Percentiles rank a stretch among this genome's conserved stretches.
Conservation (phyloP, 2,888 invertebrate genomes). For the Scaptomyza cyrtandrae region DNA sequence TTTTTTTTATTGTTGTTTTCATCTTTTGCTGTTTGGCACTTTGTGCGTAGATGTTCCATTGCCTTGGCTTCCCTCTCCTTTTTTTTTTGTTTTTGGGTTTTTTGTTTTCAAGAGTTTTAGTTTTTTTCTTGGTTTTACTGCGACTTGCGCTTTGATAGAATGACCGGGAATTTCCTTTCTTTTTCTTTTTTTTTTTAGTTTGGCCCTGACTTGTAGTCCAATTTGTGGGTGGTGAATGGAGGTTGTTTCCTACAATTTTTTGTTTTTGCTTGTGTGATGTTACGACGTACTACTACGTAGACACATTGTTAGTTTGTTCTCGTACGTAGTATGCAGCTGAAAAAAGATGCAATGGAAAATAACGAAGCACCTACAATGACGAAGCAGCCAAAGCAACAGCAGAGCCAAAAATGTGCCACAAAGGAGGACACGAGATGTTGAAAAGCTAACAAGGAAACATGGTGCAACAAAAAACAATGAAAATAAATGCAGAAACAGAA, state of each 20-base stretch:
- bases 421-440: constrained; percentile 56
- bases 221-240: constrained; percentile 1
- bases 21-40: constrained; percentile 58
- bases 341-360: constrained; percentile 52
- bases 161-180: constrained; percentile 39
- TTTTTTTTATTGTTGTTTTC: constrained; percentile 20
- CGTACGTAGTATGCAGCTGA: constrained; percentile 67
- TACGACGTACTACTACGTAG: constrained; percentile 48
- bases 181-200: constrained; percentile 24
- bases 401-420: constrained; percentile 66
- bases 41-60: constrained; percentile 73
- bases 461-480: background rate
- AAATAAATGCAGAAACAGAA: constrained; percentile 2
- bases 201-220: constrained; percentile 59
- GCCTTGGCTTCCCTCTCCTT: constrained; percentile 23
- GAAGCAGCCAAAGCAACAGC: background rate
- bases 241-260: background rate
- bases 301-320: constrained; percentile 59
- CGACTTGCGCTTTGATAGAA: constrained; percentile 59
- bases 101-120: constrained; percentile 16
- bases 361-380: constrained; percentile 15
- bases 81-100: background rate
- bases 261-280: background rate
- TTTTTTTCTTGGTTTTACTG: constrained; percentile 28
- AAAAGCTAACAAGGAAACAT: constrained; percentile 49